Base-by-base conservation (phyloP, 2,888 invertebrate species). In the Habrosyne pyritoides region DNA sequence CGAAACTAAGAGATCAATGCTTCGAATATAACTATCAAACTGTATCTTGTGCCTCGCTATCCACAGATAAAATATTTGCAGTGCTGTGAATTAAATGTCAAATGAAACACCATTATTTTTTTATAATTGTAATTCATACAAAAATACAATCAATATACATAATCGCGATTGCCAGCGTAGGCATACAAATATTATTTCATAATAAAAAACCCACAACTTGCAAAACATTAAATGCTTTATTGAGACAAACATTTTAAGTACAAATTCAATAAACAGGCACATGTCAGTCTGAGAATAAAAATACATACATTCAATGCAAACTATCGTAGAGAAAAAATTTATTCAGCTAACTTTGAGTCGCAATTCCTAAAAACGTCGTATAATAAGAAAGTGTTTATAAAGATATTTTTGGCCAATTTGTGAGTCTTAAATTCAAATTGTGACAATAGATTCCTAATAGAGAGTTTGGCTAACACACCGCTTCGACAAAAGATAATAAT, bases 121-220 rank as follows among this genome's bases (percentile, higher is more conserved):
- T 74, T 74, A 73, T 76, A 73, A 81, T 74, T 77, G 85, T 90
- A 88, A 88, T 90, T 84, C 77, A 88, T 91, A 91, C 88, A 91
- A 91, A 91, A 91, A 90, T 91, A 90, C 89, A 88, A 86, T 81
- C 63, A 86, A 83, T 86, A 89, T 84, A 87, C 86, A 89, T 88
- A 86, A 86, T 84, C 80, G 86, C 86, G 80, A 80, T 83, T 81
- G 84, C 85, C 82, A 73, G 81, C 79, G 74, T 67, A 82, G 86
- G 84, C 86, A 75, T 85, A 84, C 81, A 83, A 78, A 73, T 79
- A 73, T 75, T 63, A 67, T 74, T 76, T 75, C 75, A 74, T 81
- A 76, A 79, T 66, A 73, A 75, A 81, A 81, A 82, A 73, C 78
- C 78, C 73, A 69, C 69, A 81, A 78, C 73, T n/a, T 81, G 84